Evolutionary conservation across 2,797 vertebrate species (phyloP).

Genomic region (Xyrichtys novacula): DNA sequence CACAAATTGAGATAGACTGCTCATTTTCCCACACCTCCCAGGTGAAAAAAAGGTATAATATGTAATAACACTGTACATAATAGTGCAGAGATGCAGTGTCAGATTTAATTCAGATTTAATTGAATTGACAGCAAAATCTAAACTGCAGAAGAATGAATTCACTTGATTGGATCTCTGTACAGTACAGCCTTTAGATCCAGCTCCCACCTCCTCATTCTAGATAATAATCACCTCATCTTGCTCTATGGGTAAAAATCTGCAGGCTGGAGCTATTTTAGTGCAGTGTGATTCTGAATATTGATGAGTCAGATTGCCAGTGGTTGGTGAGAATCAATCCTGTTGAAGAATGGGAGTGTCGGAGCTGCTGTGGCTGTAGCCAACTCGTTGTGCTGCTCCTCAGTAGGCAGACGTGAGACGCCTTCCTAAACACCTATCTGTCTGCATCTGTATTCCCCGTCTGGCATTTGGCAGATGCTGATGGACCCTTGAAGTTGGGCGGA

Average conservation of each 20-base stretch:
- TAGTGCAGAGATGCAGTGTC: too few species aligned
- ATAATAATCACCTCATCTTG: constrained; percentile 16
- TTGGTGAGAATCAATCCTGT: constrained; percentile 77
- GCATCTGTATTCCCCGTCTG: constrained; percentile 71
- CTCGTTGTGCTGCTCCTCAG: constrained; percentile 69
- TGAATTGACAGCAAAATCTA: not conserved
- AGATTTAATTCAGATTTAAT: not conserved
- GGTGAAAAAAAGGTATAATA: too few species aligned
- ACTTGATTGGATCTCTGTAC: not conserved
- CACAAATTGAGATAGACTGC: too few species aligned
- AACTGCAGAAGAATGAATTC: not conserved
- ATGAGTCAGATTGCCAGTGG: constrained; percentile 74
- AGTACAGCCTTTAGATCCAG: not conserved
- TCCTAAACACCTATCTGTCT: constrained; percentile 41
- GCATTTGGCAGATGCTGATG: constrained; percentile 67
- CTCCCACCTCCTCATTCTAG: not conserved
- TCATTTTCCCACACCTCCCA: too few species aligned
- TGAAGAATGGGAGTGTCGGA: constrained; percentile 75
- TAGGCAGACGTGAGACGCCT: constrained; percentile 71
- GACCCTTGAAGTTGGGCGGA: constrained; percentile 49
- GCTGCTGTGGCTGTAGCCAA: constrained; percentile 62
- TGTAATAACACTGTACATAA: too few species aligned
- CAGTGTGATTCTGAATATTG: constrained; percentile 73
- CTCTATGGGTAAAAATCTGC: constrained; percentile 58
- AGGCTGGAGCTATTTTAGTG: constrained; percentile 67